A percentile compares a stretch with the other conserved stretches of the same genome.
phyloP scores from a whole-genome alignment of 1,140 invertebrate genomes.

The Trypoxylus dichotomus region DNA sequence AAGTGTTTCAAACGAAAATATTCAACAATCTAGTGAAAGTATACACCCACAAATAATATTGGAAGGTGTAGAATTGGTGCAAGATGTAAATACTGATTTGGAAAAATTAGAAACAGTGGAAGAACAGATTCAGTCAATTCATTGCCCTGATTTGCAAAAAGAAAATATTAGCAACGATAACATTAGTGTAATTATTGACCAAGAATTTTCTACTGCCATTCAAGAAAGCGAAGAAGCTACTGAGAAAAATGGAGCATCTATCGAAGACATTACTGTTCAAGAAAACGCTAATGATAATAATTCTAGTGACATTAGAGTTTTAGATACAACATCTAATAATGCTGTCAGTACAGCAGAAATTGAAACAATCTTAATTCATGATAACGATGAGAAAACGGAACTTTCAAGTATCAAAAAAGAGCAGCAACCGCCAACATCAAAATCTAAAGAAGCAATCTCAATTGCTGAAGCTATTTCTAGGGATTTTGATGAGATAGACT shows the following conservation, averaged over 20 bases:
- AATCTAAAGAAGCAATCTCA: not conserved
- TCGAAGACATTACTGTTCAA: not conserved
- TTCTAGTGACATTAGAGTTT: not conserved
- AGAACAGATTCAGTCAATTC: not conserved
- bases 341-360: not conserved
- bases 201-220: not conserved
- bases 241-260: not conserved
- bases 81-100: not conserved
- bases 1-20: not conserved
- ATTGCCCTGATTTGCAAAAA: not conserved
- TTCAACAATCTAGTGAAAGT: not conserved
- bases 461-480: constrained; percentile 23
- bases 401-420: not conserved
- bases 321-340: not conserved
- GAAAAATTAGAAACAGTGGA: not conserved
- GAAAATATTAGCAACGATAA: not conserved
- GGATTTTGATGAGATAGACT: constrained; percentile 27
- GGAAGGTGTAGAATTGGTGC: not conserved
- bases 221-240: not conserved
- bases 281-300: not conserved
- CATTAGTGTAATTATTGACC: not conserved
- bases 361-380: not conserved
- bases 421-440: not conserved
- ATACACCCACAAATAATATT: not conserved
- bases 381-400: not conserved